These are phyloP conservation scores for Phorcus lineatus DNA, from an alignment of 2,888 invertebrate genomes.

Conservation along the genomic window DNA sequence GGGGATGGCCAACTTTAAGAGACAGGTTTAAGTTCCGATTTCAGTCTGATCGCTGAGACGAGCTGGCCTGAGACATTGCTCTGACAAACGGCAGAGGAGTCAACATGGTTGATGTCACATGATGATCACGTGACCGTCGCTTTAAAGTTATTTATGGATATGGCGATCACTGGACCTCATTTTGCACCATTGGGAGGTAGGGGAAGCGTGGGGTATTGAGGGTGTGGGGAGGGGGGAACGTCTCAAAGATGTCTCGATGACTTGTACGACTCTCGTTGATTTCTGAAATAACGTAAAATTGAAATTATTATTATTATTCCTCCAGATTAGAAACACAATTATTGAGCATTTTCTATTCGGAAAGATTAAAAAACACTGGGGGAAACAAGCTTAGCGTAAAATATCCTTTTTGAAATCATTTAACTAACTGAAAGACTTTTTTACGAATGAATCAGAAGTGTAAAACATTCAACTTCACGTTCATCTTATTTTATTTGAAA, in stretches of 20 bases:
- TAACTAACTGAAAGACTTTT: too few species aligned
- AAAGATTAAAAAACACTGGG: not conserved
- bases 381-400: too few species aligned
- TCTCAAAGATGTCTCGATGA: slow-evolving; percentile 34
- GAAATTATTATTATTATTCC: not conserved
- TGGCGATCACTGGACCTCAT: slow-evolving; percentile 20
- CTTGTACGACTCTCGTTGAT: slow-evolving; percentile 23
- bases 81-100: not conserved
- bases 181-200: slow-evolving; percentile 33
- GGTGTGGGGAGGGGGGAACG: slow-evolving; percentile 30
- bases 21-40: not conserved
- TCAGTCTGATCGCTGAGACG: not conserved
- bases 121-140: not conserved
- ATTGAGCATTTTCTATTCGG: not conserved
- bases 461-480: too few species aligned
- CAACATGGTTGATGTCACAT: not conserved
- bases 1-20: not conserved
- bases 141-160: not conserved
- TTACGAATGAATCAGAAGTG: too few species aligned
- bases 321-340: too few species aligned
- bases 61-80: slow-evolving; percentile 3
- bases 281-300: not conserved
- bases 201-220: slow-evolving; percentile 33
- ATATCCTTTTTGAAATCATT: too few species aligned
- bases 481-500: too few species aligned